phyloP scores from a whole-genome alignment of 2,113 vertebrate genomes.

The Seriola rivoliana region DNA sequence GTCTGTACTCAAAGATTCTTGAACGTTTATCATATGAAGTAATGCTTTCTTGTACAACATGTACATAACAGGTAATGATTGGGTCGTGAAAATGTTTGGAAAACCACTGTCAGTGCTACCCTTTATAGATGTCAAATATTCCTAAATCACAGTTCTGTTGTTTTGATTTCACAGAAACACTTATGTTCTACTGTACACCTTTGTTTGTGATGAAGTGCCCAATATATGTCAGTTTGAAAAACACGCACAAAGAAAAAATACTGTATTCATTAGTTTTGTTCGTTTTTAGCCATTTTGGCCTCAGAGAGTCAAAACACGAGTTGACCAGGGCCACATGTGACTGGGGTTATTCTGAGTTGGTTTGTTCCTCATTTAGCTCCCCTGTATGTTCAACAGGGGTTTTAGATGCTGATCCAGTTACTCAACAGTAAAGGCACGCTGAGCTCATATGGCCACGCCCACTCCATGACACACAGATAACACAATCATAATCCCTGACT shows the following conservation, averaged over 20 bases:
- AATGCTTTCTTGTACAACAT: background rate
- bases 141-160: background rate
- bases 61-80: background rate
- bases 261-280: background rate
- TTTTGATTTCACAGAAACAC: conserved; percentile 19
- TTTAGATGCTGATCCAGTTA: conserved; percentile 80
- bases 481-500: conserved; percentile 46
- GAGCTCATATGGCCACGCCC: conserved; percentile 54
- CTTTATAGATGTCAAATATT: conserved; percentile 1
- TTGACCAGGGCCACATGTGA: conserved; percentile 40
- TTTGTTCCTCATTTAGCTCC: conserved; percentile 69
- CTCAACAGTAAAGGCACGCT: conserved; percentile 52
- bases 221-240: background rate
- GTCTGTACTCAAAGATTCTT: background rate
- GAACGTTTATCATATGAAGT: background rate
- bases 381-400: conserved; percentile 50
- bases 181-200: background rate
- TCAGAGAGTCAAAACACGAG: conserved; percentile 36
- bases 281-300: background rate
- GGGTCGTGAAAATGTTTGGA: background rate
- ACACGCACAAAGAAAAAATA: background rate
- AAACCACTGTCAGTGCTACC: background rate
- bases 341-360: conserved; percentile 63
- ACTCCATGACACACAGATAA: conserved; percentile 44
- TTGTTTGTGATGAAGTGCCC: background rate